Base-by-base conservation (phyloP, 2,888 invertebrate species). In the Carabus problematicus region DNA sequence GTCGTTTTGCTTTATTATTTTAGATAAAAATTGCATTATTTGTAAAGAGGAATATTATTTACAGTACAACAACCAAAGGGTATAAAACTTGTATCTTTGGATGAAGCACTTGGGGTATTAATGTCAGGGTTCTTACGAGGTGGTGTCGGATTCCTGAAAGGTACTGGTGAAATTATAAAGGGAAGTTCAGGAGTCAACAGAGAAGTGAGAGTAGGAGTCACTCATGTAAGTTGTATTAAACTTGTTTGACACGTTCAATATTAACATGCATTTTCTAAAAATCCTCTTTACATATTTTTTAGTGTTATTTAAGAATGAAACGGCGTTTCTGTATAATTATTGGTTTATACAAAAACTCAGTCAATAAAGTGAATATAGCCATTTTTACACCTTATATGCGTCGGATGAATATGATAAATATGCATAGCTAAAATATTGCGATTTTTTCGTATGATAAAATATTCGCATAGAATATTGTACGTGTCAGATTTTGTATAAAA, bases 161-260 rank as follows among this genome's bases (percentile, higher is more conserved):
- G 95, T 16, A 91, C 93, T 11, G 92, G 92, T 0, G 97, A 98
- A 83, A 97, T 97, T 79, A 97, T 98, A 74, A 97, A 97, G 83
- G 96, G 97, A 3, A 93, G 93, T 73, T 94, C 94, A 0, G 92
- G 94, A 8, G 93, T 98, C 0, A 97, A 96, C 80, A 86, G 97
- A 72, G 98, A 99, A 86, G 94, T 98, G 66, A 87, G 98, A 73
- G 97, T 99, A 70, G 98, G 98, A 70, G 95, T 99, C 0, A 97
- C 98, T 3, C 95, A 98, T 85, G 95, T 95, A 82, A 88, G 90
- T 86, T 29, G 6, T 29, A 29, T 29, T 29, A 29, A 29, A 29
- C 29, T 29, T 6, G 29, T 29, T 29, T 29, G 3, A 29, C 3
- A 29, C 29, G 29, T 29, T 3, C 29, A 29, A 29, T 29, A 29